Evolutionary conservation across 2,888 invertebrate species (phyloP).

Genomic region (Eutolmus rufibarbis): DNA sequence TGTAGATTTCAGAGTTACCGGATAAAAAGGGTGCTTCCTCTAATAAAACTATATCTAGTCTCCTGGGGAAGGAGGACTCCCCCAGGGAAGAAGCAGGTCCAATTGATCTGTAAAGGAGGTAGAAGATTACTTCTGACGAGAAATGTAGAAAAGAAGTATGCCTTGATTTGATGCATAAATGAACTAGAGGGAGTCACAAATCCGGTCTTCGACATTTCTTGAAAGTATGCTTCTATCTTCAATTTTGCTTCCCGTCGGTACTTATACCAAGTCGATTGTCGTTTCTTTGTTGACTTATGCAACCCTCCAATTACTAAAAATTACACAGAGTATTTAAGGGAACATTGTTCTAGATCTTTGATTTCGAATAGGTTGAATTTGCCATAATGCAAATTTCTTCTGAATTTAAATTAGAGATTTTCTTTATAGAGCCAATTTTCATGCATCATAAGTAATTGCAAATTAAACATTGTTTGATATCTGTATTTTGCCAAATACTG

Average conservation of each 20-base stretch:
- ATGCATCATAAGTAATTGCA: neutral
- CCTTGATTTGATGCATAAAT: neutral
- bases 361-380: neutral
- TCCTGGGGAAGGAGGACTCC: neutral
- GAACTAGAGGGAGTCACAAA: neutral
- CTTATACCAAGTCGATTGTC: neutral
- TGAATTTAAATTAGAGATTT: neutral
- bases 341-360: neutral
- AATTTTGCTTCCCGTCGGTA: neutral
- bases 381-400: neutral
- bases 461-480: neutral
- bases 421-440: neutral
- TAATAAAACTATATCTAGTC: neutral
- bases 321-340: neutral
- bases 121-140: neutral
- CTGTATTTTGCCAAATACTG: too few relatives aligned
- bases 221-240: neutral
- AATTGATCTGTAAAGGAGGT: neutral
- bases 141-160: neutral
- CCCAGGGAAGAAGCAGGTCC: neutral
- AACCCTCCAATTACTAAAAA: neutral
- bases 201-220: neutral
- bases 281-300: neutral
- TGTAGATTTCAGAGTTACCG: slow-evolving; percentile 10
- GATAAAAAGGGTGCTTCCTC: neutral